Evolutionary conservation across 2,113 vertebrate genomes (phyloP).

Genomic region (Pangasianodon gigas): DNA sequence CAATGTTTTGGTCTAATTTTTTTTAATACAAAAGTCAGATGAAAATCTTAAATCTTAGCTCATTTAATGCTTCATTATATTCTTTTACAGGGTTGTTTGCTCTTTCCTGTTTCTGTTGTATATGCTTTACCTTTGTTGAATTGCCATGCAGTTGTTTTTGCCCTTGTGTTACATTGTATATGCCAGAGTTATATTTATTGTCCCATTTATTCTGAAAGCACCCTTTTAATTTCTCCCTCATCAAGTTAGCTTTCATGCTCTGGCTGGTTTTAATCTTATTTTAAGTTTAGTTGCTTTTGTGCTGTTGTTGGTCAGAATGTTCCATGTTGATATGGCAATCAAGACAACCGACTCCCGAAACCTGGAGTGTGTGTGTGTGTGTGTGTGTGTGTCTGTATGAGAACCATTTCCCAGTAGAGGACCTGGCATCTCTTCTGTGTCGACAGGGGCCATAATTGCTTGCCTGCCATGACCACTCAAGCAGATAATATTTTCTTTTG

Average conservation of each 20-base stretch:
- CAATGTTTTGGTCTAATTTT: not conserved
- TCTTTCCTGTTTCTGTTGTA: not conserved
- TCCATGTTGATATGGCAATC: not conserved
- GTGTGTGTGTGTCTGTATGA: constrained; percentile 23
- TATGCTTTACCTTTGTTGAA: not conserved
- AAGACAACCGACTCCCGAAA: constrained; percentile 33
- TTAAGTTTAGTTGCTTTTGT: constrained; percentile 5
- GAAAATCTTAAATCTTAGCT: not conserved
- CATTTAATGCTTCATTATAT: not conserved
- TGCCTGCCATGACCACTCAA: constrained; percentile 54
- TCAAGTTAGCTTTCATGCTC: constrained; percentile 33
- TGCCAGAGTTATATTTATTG: constrained; percentile 26
- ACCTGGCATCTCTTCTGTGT: constrained; percentile 40
- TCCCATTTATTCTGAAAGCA: constrained; percentile 10
- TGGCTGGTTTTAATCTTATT: constrained; percentile 30
- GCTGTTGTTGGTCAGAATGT: constrained; percentile 33
- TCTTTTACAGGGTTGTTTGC: not conserved
- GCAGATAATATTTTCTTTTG: constrained; percentile 52
- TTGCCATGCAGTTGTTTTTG: not conserved
- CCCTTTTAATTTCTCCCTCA: constrained; percentile 17
- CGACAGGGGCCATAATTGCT: constrained; percentile 41
- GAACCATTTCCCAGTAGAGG: constrained; percentile 35
- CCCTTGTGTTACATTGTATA: not conserved
- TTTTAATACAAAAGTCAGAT: not conserved
- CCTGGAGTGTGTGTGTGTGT: constrained; percentile 23